These are phyloP conservation scores for Acrocyrtus sp. DNA, from an alignment of 2,888 invertebrate genomes.

Conservation along the genomic window DNA sequence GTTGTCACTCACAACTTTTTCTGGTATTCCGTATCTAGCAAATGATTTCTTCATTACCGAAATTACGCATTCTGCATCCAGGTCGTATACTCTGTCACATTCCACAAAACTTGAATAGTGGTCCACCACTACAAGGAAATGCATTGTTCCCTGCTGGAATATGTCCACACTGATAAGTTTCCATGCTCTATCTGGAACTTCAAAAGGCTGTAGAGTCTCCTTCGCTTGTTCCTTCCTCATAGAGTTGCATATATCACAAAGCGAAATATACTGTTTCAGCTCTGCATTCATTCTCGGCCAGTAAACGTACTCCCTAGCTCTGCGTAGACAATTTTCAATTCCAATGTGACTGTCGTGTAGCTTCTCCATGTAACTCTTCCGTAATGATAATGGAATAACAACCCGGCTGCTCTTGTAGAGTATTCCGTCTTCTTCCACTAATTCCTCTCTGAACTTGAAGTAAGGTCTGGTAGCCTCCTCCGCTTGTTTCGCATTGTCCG, in stretches of 20 bases:
- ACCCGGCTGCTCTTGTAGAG: constrained; percentile 39
- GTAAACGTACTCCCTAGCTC: constrained; percentile 45
- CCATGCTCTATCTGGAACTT: constrained; percentile 51
- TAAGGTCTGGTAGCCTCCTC: no score
- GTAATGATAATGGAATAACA: constrained; percentile 24
- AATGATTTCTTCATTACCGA: constrained; percentile 44
- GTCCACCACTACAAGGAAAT: constrained; percentile 56
- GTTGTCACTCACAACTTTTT: constrained; percentile 47
- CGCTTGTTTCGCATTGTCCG: constrained; percentile 2
- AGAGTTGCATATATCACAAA: constrained; percentile 9
- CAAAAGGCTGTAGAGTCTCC: constrained; percentile 41
- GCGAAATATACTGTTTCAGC: constrained; percentile 3
- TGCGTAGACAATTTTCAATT: constrained; percentile 28
- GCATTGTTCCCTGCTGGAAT: constrained; percentile 30
- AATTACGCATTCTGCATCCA: not conserved
- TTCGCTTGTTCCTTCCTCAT: constrained; percentile 17
- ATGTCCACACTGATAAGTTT: constrained; percentile 55
- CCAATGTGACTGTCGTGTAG: constrained; percentile 45
- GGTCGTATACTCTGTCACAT: constrained; percentile 38
- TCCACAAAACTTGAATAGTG: constrained; percentile 62
- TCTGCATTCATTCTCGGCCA: constrained; percentile 48
- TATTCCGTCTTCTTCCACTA: constrained; percentile 37
- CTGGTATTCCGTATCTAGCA: constrained; percentile 55
- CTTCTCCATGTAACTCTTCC: constrained; percentile 8
- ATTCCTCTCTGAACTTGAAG: constrained; percentile 22